These are phyloP conservation scores for Ylistrum balloti DNA, from an alignment of 1,140 invertebrate species.

Conservation along the genomic window DNA sequence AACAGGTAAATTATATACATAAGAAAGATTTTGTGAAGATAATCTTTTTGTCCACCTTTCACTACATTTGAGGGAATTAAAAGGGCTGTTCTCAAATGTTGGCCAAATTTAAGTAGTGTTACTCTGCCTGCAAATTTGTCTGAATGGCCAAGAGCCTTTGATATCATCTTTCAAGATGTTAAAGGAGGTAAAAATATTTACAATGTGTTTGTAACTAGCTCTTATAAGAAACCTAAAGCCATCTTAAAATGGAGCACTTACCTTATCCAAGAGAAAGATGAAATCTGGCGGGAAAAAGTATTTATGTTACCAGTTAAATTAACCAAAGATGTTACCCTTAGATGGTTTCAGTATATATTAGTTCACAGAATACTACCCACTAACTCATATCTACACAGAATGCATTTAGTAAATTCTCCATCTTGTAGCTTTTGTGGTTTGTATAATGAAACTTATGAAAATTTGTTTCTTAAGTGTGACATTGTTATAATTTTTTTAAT, in stretches of 20 bases:
- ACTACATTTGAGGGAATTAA: conserved; percentile 37
- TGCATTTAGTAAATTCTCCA: too few relatives aligned
- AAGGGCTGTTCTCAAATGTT: conserved; percentile 13
- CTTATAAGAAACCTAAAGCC: background rate
- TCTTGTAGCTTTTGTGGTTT: too few relatives aligned
- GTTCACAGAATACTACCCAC: too few relatives aligned
- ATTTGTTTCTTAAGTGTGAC: background rate
- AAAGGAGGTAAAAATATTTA: background rate
- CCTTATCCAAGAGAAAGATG: too few relatives aligned
- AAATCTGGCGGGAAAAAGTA: background rate
- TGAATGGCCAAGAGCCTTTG: background rate
- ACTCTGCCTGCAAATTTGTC: background rate
- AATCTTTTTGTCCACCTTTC: conserved; percentile 20
- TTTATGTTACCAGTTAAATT: background rate
- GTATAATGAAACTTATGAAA: too few relatives aligned
- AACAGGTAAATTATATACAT: background rate
- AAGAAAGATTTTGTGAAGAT: conserved; percentile 36
- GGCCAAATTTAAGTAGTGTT: background rate
- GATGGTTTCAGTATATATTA: too few relatives aligned
- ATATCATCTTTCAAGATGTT: background rate
- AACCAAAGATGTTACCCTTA: too few relatives aligned
- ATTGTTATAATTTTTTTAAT: background rate
- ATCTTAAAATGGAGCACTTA: background rate
- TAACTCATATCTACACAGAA: too few relatives aligned
- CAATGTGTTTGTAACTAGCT: background rate